Evolutionary conservation across 2,888 invertebrate genomes (phyloP).

Genomic region (Conops quadrifasciatus): DNA sequence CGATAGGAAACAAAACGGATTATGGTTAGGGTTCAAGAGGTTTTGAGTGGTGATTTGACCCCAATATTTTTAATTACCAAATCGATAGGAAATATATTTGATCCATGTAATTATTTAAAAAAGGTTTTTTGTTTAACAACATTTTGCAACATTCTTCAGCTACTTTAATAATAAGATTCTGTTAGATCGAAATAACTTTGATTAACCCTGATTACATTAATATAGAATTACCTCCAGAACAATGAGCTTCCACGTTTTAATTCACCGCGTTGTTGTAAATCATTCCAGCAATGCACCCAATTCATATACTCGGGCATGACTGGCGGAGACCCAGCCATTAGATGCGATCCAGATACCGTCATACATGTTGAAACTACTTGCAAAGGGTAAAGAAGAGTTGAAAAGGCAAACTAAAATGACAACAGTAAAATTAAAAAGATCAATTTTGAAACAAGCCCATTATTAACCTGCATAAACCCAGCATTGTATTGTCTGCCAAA

Average conservation of each 20-base stretch:
- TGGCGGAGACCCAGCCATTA: constrained; percentile 84
- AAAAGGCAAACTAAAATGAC: constrained; percentile 74
- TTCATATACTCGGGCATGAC: constrained; percentile 82
- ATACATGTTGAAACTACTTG: constrained; percentile 91
- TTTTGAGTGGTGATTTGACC: too few species aligned
- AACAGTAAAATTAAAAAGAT: neutral
- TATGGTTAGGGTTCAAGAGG: too few species aligned
- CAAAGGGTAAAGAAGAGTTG: constrained; percentile 90
- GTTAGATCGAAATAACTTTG: too few species aligned
- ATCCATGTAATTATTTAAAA: too few species aligned
- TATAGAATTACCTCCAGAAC: constrained; percentile 59
- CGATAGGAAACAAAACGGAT: too few species aligned
- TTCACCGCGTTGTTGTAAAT: constrained; percentile 77
- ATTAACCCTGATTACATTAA: neutral
- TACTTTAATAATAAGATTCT: too few species aligned
- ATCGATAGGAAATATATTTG: too few species aligned
- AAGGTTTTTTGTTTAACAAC: too few species aligned
- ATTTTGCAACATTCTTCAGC: too few species aligned
- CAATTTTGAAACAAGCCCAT: neutral
- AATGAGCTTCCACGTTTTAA: constrained; percentile 87
- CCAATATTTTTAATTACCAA: too few species aligned
- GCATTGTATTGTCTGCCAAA: constrained; percentile 71
- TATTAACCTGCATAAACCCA: constrained; percentile 62
- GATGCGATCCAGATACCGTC: constrained; percentile 82
- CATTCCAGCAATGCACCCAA: constrained; percentile 87